Conservation (phyloP, 1,140 invertebrate species). For the Trinorchestia longiramus region DNA sequence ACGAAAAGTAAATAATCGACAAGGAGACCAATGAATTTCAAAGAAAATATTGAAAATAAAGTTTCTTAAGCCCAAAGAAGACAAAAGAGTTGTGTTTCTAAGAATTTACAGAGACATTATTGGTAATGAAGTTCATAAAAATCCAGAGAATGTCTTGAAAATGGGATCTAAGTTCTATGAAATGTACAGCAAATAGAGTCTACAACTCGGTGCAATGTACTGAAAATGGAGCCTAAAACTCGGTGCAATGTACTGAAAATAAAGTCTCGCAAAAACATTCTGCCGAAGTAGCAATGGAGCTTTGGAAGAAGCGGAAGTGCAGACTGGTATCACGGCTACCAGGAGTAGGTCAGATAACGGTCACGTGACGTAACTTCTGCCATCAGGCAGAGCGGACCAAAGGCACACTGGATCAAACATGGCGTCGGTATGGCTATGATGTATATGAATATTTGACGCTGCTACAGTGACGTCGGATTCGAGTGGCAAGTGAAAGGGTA, state of each 20-base stretch:
- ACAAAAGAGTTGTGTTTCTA: no score
- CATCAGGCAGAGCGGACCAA: neutral
- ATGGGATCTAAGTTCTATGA: neutral
- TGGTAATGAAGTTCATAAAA: neutral
- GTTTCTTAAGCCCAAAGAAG: no score
- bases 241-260: no score
- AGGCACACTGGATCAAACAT: neutral
- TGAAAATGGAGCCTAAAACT: neutral
- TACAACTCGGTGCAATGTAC: neutral
- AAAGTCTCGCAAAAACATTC: neutral
- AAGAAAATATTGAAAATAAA: no score
- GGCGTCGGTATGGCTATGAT: neutral
- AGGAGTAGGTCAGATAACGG: slow-evolving; percentile 15
- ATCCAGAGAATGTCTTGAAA: neutral
- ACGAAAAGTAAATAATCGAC: no score
- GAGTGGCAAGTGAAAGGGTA: no score
- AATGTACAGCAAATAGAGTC: neutral
- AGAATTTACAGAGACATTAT: neutral
- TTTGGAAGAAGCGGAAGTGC: neutral
- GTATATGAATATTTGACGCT: neutral
- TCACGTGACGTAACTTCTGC: neutral
- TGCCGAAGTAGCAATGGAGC: neutral
- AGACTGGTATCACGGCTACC: slow-evolving; percentile 15
- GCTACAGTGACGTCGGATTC: no score
- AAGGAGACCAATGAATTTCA: no score